These are phyloP conservation scores for Caenorhabditis brenneri DNA, from an alignment of 1,140 invertebrate species.

Conservation along the genomic window DNA sequence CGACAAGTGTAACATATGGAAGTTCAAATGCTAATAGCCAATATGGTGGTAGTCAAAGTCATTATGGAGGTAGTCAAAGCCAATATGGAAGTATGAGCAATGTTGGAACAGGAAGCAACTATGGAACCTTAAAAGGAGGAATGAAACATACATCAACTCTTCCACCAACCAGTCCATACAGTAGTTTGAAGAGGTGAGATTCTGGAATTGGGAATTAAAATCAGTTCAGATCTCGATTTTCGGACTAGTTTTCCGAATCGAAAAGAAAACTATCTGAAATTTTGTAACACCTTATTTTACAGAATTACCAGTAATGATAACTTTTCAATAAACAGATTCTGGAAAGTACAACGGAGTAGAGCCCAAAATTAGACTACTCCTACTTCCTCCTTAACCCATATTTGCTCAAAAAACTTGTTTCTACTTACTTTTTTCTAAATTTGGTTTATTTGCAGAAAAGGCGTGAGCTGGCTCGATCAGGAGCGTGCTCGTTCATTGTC, in stretches of 20 bases:
- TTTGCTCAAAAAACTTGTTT: neutral
- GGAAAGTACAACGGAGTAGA: no score
- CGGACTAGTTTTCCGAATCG: no score
- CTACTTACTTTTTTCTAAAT: neutral
- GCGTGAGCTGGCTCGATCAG: constrained; percentile 52
- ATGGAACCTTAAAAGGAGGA: constrained; percentile 34
- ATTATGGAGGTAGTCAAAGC: neutral
- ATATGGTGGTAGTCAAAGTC: neutral
- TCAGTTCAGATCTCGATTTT: no score
- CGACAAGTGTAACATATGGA: constrained; percentile 34
- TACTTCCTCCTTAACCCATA: no score
- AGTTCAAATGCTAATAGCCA: neutral
- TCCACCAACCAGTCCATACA: constrained; percentile 38
- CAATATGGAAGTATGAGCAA: constrained; percentile 43
- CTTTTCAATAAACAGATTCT: no score
- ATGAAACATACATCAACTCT: constrained; percentile 2
- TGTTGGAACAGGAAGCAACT: constrained; percentile 16
- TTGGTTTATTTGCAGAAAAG: constrained; percentile 42
- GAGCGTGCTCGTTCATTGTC: constrained; percentile 50
- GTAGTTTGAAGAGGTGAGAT: constrained; percentile 48
- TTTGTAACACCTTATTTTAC: no score
- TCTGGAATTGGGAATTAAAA: neutral
- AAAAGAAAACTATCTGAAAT: no score
- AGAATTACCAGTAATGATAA: neutral
- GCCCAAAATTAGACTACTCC: no score